Evolutionary conservation across 2,888 invertebrate genomes (phyloP), one percentile per base, ranked within the genome.

Genomic region (Orthosia gracilis): DNA sequence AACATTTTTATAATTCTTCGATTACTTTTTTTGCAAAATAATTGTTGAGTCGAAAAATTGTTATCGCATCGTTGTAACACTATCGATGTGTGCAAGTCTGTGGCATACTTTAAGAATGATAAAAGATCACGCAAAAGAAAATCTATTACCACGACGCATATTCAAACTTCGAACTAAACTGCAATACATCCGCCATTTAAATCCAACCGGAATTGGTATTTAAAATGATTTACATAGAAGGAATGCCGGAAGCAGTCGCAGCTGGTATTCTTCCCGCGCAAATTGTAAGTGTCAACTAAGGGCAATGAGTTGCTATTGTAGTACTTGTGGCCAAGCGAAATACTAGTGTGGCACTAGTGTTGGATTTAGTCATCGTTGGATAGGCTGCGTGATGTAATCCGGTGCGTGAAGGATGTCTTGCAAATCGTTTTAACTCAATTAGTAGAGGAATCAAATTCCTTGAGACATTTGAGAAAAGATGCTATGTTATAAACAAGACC

Each of bases 261-360:
- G 85, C 85, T 85, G 87, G 47, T 74, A 50, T 75, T 76, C 59
- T 79, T 85, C 77, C 85, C 83, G 85, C 87, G 85, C 81, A 82
- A 86, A 86, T 86, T 87, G 83, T 55, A 63, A 69, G 80, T 85
- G 85, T 86, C 86, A 86, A 87, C 79, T 87, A 64, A 87, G 87
- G 87, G 87, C 87, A 86, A 86, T 73, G 83, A 85, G 76, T 65
- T 59, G 73, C 63, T 55, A 74, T 61, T n/a, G n/a, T n/a, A n/a
- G 45, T 66, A 71, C 65, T 70, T 31, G 57, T 58, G 54, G 47
- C 40, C 45, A 49, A 21, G 26, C 21, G 52, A 23, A 61, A 50
- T 26, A 72, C 72, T 55, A 49, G 40, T 40, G 40, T 11, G 13
- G 5, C 26, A 59, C 26, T 80, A 21, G 45, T 13, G 12, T 64